Evolutionary conservation across 2,888 invertebrate genomes (phyloP), one percentile per base, ranked within the genome.

Genomic region (Latrodectus hesperus): DNA sequence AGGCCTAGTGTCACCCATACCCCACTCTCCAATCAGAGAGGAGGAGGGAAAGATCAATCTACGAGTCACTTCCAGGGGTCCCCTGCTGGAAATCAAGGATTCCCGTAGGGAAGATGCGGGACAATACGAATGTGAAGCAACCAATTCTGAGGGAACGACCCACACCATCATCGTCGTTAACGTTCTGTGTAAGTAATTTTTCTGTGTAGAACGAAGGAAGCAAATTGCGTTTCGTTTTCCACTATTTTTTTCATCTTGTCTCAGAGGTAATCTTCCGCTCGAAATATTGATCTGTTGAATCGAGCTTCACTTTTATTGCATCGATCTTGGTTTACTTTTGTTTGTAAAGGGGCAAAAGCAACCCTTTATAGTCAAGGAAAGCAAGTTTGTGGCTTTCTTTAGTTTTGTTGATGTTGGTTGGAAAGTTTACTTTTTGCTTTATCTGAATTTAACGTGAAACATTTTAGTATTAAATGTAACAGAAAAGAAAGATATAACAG

Each of bases 101-200:
- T 93, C 97, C 88, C 94, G 94, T 73, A 94, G 97, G 9, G 95
- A 95, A 90, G 97, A 98, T 92, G 95, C 96, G 0, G 98, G 98
- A 0, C 94, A 95, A 73, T 99, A 98, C 92, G 95, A 95, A 0
- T 96, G 97, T 90, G 96, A 96, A 91, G 98, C 98, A 0, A 94
- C 95, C 90, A 99, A 99, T 93, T 95, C 95, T 0, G 97, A 98
- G 92, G 99, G 98, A 70, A 94, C 95, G 12, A 95, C 95, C 0
- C 94, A 94, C 38, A 94, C 96, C 84, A 95, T 95, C 91, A 94
- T 98, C 83, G 95, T 96, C 76, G 94, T 99, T 64, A 95, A 96
- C 90, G 97, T 99, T 0, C 96, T 97, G 80, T 93, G 93, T 93
- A 91, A 92, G 92, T 91, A 75, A 77, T 74, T 75, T 55, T 68